Base-by-base conservation (phyloP, 2,888 invertebrate genomes). In the Pollenia griseotomentosa region DNA sequence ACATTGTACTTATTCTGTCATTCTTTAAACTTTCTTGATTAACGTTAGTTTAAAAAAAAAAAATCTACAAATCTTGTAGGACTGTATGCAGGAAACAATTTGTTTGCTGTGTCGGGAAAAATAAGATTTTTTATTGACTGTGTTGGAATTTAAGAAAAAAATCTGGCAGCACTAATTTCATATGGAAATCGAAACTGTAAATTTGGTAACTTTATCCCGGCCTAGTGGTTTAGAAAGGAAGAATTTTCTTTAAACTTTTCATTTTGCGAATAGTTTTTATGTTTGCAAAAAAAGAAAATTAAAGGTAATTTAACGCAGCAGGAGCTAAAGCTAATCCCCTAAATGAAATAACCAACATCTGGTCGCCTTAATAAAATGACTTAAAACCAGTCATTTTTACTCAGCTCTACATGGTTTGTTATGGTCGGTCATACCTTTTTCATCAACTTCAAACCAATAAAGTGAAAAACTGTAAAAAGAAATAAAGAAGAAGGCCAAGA, bases 361-460 rank as follows among this genome's bases (percentile, higher is more conserved):
- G 75, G 63, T 63, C 70, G 61, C 63, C 55, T 61, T 19, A 75
- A 75, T 33, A 14, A 46, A 83, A 77, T 61, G 33, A 33, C 33
- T 55, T 48, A 40, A 53, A 5, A n/a, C 11, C 63, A 63, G 19
- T 53, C 11, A 33, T 53, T 53, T 46, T 55, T 33, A 33, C 33
- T 33, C 33, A 33, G 42, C 42, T 70, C 19, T 61, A 61, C 11
- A 46, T 77, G 53, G 40, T 61, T 42, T 44, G 53, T 63, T 51
- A 40, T 63, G n/a, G n/a, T 14, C 40, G 82, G 82, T 61, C 82
- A 75, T 61, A 61, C 59, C 59, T 75, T 61, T 68, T 10, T n/a
- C 16, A 8, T n/a, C 44, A 19, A 59, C 19, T 23, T 57, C 55
- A 40, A 48, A 23, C 51, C 61, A 70, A 59, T n/a, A 42, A 73